These are phyloP conservation scores for Neoaliturus tenellus DNA, from an alignment of 2,888 invertebrate species.

Conservation along the genomic window DNA sequence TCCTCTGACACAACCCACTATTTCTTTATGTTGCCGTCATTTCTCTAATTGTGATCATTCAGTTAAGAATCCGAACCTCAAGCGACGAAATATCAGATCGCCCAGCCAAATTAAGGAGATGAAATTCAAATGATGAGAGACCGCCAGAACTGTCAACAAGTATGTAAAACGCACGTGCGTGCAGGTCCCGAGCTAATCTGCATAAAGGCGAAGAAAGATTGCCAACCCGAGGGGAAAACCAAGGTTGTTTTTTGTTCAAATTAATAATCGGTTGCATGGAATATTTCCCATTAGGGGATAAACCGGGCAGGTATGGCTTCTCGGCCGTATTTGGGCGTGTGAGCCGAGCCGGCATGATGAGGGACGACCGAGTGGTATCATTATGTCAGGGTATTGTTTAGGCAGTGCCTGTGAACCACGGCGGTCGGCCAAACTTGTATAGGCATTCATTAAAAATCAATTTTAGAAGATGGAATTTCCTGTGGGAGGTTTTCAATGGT, in stretches of 20 bases:
- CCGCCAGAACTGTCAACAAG: too few species aligned
- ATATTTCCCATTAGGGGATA: conserved; percentile 41
- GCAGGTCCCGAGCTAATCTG: neutral
- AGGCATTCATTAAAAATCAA: conserved; percentile 33
- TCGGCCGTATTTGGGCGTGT: conserved; percentile 30
- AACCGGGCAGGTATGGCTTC: conserved; percentile 28
- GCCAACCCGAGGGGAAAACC: conserved; percentile 6
- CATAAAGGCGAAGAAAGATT: conserved; percentile 7
- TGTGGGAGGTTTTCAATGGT: conserved; percentile 30
- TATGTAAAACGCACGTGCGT: neutral
- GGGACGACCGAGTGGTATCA: conserved; percentile 29
- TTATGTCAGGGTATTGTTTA: conserved; percentile 45
- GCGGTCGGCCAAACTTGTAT: conserved; percentile 1
- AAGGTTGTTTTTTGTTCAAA: conserved; percentile 36
- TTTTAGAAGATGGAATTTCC: conserved; percentile 28
- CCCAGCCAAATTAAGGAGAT: too few species aligned
- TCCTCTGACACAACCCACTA: too few species aligned
- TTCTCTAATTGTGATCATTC: too few species aligned
- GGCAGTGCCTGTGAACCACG: conserved; percentile 39
- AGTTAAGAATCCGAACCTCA: too few species aligned
- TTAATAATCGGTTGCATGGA: conserved; percentile 39
- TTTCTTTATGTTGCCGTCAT: too few species aligned
- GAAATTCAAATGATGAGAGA: too few species aligned
- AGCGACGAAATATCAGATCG: too few species aligned
- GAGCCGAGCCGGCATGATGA: conserved; percentile 16